Conservation (phyloP, 2,888 invertebrate genomes). For the Cremastinae sp. region DNA sequence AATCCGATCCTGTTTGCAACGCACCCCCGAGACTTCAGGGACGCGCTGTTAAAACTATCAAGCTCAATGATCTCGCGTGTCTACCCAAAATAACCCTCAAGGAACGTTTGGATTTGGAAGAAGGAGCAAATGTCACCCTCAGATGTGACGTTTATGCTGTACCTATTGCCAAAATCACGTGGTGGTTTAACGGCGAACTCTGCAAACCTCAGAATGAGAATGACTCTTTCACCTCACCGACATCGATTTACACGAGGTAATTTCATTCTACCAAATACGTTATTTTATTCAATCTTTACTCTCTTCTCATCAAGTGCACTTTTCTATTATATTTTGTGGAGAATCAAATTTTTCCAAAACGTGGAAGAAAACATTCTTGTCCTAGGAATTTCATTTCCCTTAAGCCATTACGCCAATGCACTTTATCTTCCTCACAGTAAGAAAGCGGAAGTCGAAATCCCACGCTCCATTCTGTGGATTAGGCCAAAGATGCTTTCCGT, state of each 20-base stretch:
- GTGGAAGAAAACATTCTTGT: background rate
- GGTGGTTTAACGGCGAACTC: constrained; percentile 90
- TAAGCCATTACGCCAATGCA: constrained; percentile 44
- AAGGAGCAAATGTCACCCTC: constrained; percentile 91
- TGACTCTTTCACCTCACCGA: constrained; percentile 67
- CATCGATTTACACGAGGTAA: constrained; percentile 66
- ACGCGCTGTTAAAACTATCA: constrained; percentile 85
- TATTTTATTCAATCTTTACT: background rate
- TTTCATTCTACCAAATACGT: constrained; percentile 6
- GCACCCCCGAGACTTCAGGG: constrained; percentile 86
- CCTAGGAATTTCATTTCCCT: constrained; percentile 42
- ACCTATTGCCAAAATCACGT: constrained; percentile 90
- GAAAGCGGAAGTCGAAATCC: constrained; percentile 49
- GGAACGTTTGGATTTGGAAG: constrained; percentile 88
- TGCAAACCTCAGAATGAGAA: constrained; percentile 87
- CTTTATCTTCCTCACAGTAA: constrained; percentile 46
- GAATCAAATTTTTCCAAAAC: constrained; percentile 11
- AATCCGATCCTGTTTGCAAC: constrained; percentile 89
- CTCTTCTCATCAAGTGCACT: background rate
- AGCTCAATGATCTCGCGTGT: constrained; percentile 89
- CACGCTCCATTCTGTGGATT: constrained; percentile 45
- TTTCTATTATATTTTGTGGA: background rate
- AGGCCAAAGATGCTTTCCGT: constrained; percentile 23
- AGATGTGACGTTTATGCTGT: constrained; percentile 90
- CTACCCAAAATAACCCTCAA: constrained; percentile 89